These are phyloP conservation scores for Gouania willdenowi DNA, from an alignment of 2,797 vertebrate genomes.

Conservation along the genomic window DNA sequence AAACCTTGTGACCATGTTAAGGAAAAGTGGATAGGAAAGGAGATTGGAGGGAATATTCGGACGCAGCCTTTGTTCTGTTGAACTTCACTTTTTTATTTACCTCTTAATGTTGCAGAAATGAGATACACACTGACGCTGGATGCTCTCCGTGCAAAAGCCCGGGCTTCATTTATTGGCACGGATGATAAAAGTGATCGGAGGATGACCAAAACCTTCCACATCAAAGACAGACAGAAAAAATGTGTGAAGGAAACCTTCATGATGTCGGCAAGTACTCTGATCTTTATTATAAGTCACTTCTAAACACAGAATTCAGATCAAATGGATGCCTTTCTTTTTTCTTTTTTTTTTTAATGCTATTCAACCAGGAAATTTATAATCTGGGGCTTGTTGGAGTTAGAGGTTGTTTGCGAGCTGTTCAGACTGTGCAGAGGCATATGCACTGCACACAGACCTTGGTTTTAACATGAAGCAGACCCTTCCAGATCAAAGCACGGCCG, in stretches of 20 bases:
- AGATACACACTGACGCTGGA: conserved; percentile 84
- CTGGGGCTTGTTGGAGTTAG: background rate
- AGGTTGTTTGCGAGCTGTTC: conserved; percentile 2
- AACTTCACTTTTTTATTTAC: background rate
- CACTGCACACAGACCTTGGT: conserved; percentile 18
- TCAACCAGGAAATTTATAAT: conserved; percentile 4
- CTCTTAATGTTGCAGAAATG: conserved; percentile 46
- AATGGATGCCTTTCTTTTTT: background rate
- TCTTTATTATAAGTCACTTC: conserved; percentile 26
- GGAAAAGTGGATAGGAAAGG: no score
- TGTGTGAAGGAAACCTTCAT: conserved; percentile 82
- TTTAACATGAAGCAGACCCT: conserved; percentile 60
- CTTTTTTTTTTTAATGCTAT: background rate
- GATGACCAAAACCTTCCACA: conserved; percentile 67
- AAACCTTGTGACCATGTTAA: no score
- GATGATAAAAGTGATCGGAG: conserved; percentile 74
- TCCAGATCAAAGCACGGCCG: conserved; percentile 55
- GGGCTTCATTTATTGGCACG: conserved; percentile 78
- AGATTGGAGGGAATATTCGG: no score
- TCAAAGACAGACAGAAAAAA: conserved; percentile 48
- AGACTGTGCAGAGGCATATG: conserved; percentile 11
- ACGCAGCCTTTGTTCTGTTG: no score
- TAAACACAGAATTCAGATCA: background rate
- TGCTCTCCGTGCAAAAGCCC: conserved; percentile 80
- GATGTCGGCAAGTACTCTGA: conserved; percentile 94